phyloP scores from a whole-genome alignment of 2,888 invertebrate species.

The Iphiclides podalirius region DNA sequence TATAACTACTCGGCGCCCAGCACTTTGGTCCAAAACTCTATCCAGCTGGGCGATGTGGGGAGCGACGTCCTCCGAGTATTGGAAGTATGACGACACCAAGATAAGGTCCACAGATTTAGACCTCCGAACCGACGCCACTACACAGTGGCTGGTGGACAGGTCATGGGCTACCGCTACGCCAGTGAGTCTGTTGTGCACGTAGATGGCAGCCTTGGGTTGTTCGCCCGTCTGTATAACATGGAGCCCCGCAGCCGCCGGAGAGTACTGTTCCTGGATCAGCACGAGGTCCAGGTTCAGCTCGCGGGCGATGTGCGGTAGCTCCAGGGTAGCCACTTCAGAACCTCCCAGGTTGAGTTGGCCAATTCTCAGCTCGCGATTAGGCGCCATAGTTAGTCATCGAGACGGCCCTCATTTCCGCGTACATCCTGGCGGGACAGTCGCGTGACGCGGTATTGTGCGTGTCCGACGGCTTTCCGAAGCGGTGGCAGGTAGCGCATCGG shows the following conservation, averaged over 20 bases:
- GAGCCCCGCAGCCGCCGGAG: neutral
- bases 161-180: neutral
- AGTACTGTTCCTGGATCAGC: slow-evolving; percentile 21
- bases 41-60: neutral
- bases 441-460: neutral
- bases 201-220: slow-evolving; percentile 26
- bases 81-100: neutral
- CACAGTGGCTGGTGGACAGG: neutral
- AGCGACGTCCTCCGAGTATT: neutral
- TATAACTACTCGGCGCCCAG: slow-evolving; percentile 1
- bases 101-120: neutral
- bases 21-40: neutral
- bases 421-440: neutral
- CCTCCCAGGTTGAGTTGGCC: slow-evolving; percentile 34
- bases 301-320: slow-evolving; percentile 20
- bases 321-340: slow-evolving; percentile 22
- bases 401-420: neutral
- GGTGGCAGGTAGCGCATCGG: neutral
- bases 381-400: neutral
- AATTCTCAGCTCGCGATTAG: too few relatives aligned
- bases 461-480: neutral
- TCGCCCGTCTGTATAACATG: slow-evolving; percentile 4
- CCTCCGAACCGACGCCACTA: neutral
- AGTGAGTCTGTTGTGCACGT: slow-evolving; percentile 8
- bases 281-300: slow-evolving; percentile 26